phyloP scores from a whole-genome alignment of 2,888 invertebrate species.

The Agonum fuliginosum region DNA sequence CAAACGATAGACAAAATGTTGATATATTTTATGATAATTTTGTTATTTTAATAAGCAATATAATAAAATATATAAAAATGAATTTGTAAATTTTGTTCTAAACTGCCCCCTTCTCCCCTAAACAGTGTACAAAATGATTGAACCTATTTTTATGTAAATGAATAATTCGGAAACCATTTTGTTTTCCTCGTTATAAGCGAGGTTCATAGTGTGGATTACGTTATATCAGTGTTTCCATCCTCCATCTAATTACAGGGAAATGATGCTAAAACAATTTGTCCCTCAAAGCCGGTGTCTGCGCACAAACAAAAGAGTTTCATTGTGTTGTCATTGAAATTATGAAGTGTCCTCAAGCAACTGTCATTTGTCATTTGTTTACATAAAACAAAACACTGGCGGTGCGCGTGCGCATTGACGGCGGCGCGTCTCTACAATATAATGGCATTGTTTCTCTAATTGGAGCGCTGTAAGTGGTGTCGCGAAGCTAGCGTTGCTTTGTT shows the following conservation, averaged over 20 bases:
- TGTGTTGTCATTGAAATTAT: conserved; percentile 15
- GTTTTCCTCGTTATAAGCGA: too few relatives aligned
- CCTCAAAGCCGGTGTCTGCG: neutral
- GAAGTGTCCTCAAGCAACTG: conserved; percentile 45
- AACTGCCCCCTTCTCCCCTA: too few relatives aligned
- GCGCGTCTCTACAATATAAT: neutral
- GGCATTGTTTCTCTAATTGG: conserved; percentile 68
- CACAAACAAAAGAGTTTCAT: neutral
- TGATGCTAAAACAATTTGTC: conserved; percentile 1
- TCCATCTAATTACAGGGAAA: neutral
- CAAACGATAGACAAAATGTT: too few relatives aligned
- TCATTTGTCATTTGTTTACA: conserved; percentile 52
- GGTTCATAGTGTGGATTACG: too few relatives aligned
- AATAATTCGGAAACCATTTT: too few relatives aligned
- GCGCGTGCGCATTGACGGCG: neutral
- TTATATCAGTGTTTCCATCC: neutral
- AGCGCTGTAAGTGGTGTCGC: conserved; percentile 62
- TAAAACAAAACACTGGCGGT: neutral
- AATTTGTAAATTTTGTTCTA: too few relatives aligned
- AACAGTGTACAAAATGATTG: too few relatives aligned
- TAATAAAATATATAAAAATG: too few relatives aligned
- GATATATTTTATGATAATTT: too few relatives aligned
- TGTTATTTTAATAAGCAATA: too few relatives aligned
- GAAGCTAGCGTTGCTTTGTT: conserved; percentile 65
- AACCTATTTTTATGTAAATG: too few relatives aligned